Evolutionary conservation across 1,140 invertebrate genomes (phyloP).

Genomic region (Micrasema minimum): DNA sequence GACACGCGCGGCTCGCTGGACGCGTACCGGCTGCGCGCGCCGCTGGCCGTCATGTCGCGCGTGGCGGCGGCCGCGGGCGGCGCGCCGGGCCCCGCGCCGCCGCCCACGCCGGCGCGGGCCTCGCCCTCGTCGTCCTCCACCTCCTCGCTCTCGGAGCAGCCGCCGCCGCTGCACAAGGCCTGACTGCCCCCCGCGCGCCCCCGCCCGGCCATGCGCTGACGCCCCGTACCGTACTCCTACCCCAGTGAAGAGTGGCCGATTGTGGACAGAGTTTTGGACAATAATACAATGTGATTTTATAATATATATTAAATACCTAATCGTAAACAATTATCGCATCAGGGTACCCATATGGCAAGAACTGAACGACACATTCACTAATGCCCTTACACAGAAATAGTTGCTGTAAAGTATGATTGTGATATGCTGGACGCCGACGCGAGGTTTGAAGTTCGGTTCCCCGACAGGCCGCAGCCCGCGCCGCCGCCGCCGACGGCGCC

Average conservation of each 20-base stretch:
- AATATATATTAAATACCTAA: conserved; percentile 47
- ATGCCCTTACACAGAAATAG: conserved; percentile 43
- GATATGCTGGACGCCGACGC: conserved; percentile 29
- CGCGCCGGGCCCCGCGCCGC: conserved; percentile 57
- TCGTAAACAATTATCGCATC: conserved; percentile 53
- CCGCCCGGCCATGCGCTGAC: conserved; percentile 9
- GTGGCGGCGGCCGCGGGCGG: conserved; percentile 59
- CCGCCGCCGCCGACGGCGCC: conserved; percentile 7
- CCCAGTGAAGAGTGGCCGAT: conserved; percentile 15
- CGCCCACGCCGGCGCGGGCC: conserved; percentile 63
- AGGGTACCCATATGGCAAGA: conserved; percentile 50
- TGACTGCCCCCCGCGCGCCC: conserved; percentile 58
- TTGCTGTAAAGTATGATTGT: conserved; percentile 51
- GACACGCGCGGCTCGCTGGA: conserved; percentile 7
- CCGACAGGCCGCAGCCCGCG: not conserved
- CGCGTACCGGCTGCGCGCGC: conserved; percentile 60
- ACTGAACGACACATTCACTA: conserved; percentile 46
- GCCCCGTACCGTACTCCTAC: conserved; percentile 6
- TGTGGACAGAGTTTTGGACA: conserved; percentile 38
- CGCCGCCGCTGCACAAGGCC: conserved; percentile 57
- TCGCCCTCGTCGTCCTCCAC: conserved; percentile 70
- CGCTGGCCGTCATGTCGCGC: conserved; percentile 62
- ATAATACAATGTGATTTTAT: conserved; percentile 53
- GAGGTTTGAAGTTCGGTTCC: not conserved
- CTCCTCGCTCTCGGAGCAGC: conserved; percentile 66